phyloP scores from a whole-genome alignment of 2,888 invertebrate genomes.

The Meiosimyza platycephala region DNA sequence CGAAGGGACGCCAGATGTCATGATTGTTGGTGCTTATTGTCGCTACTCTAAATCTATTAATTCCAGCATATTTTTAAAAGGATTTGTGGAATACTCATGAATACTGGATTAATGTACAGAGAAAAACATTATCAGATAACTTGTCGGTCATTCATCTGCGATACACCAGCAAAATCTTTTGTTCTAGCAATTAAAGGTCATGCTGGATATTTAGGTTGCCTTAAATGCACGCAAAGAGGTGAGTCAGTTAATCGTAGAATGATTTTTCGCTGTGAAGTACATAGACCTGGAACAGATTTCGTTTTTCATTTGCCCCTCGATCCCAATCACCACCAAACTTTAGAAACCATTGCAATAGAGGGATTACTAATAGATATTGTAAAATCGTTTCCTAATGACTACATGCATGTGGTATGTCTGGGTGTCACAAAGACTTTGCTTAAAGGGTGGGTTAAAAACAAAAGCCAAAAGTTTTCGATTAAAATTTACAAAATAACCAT shows the following conservation, averaged over 20 bases:
- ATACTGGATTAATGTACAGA: constrained; percentile 15
- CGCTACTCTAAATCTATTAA: constrained; percentile 19
- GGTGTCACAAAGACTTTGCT: too few species aligned
- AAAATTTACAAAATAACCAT: constrained; percentile 24
- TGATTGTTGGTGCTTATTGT: constrained; percentile 23
- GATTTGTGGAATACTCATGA: constrained; percentile 32
- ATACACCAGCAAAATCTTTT: constrained; percentile 37
- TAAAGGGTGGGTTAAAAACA: too few species aligned
- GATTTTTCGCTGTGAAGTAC: constrained; percentile 21
- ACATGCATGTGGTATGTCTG: constrained; percentile 32
- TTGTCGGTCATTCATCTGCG: constrained; percentile 32
- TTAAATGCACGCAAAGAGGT: constrained; percentile 35
- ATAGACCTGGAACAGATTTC: constrained; percentile 6
- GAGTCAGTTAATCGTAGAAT: constrained; percentile 33
- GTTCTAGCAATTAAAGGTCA: constrained; percentile 27
- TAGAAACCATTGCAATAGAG: constrained; percentile 30
- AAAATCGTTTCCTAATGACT: constrained; percentile 31
- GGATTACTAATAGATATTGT: constrained; percentile 35
- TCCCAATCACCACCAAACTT: constrained; percentile 34
- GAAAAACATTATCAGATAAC: constrained; percentile 19
- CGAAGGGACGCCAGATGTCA: constrained; percentile 10
- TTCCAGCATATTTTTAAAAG: constrained; percentile 29
- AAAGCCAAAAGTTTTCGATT: constrained; percentile 20
- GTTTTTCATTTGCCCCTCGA: constrained; percentile 24
- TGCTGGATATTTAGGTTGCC: constrained; percentile 4